phyloP scores from a whole-genome alignment of 2,797 vertebrate species.

The Oreochromis grahami region DNA sequence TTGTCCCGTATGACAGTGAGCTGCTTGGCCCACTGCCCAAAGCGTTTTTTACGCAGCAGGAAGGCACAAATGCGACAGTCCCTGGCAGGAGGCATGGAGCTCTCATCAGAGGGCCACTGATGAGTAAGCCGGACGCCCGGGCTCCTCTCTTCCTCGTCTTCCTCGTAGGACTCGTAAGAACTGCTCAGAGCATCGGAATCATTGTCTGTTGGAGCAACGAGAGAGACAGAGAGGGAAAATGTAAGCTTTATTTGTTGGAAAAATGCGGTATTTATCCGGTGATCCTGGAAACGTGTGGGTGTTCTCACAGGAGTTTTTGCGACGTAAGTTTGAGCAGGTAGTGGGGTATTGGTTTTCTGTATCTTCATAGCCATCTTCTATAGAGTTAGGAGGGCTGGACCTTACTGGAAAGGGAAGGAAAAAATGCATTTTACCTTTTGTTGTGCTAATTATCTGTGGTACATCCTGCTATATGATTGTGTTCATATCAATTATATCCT shows the following conservation, averaged over 20 bases:
- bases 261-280: accelerated
- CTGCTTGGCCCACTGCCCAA: conserved; percentile 98
- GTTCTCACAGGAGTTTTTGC: conserved; percentile 89
- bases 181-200: conserved; percentile 97
- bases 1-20: conserved; percentile 91
- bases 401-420: conserved; percentile 74
- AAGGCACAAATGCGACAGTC: conserved; percentile 95
- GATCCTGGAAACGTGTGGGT: not conserved
- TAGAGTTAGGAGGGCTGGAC: conserved; percentile 89
- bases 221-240: not conserved
- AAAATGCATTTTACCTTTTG: not conserved
- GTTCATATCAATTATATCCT: not conserved
- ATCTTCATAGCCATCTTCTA: conserved; percentile 93
- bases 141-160: conserved; percentile 89
- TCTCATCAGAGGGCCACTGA: conserved; percentile 95
- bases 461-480: not conserved
- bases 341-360: conserved; percentile 89
- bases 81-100: conserved; percentile 87
- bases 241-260: not conserved
- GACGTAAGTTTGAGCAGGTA: conserved; percentile 85
- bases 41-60: conserved; percentile 95
- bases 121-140: conserved; percentile 73
- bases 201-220: conserved; percentile 78
- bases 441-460: not conserved
- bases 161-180: conserved; percentile 96